Evolutionary conservation across 2,113 vertebrate species (phyloP).

Genomic region (Aplodontia rufa): DNA sequence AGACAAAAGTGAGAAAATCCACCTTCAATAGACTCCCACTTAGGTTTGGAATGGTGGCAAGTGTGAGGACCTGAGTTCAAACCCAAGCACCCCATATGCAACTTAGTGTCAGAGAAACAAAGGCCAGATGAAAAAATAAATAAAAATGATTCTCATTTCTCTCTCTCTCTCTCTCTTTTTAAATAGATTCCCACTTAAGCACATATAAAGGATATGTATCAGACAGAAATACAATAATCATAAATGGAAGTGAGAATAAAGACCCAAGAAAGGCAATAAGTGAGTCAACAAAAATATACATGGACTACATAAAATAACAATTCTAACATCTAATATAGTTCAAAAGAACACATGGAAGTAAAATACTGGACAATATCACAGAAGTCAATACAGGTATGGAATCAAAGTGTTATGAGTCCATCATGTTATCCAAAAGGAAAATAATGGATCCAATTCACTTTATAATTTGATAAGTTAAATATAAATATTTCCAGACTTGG

Average conservation of each 20-base stretch:
- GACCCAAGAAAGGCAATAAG: background rate
- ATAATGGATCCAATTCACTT: background rate
- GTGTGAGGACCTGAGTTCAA: too few species aligned
- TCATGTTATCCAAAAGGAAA: background rate
- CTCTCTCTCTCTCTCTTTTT: too few species aligned
- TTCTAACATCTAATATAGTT: background rate
- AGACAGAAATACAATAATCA: background rate
- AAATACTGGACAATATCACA: background rate
- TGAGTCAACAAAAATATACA: background rate
- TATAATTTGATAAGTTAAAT: background rate
- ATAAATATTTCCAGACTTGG: background rate
- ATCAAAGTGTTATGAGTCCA: background rate
- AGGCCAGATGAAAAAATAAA: too few species aligned
- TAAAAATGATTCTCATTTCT: too few species aligned
- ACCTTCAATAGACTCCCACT: background rate
- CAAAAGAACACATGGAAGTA: background rate
- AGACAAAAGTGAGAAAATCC: background rate
- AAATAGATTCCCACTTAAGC: background rate
- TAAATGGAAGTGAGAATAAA: background rate
- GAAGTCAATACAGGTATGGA: background rate
- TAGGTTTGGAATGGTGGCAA: too few species aligned
- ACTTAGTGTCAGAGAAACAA: too few species aligned
- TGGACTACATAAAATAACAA: background rate
- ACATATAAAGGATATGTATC: background rate
- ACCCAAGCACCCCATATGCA: too few species aligned